A percentile compares a stretch with the other conserved stretches of the same genome.
phyloP scores from a whole-genome alignment of 1,140 invertebrate genomes.

The Artemia franciscana region DNA sequence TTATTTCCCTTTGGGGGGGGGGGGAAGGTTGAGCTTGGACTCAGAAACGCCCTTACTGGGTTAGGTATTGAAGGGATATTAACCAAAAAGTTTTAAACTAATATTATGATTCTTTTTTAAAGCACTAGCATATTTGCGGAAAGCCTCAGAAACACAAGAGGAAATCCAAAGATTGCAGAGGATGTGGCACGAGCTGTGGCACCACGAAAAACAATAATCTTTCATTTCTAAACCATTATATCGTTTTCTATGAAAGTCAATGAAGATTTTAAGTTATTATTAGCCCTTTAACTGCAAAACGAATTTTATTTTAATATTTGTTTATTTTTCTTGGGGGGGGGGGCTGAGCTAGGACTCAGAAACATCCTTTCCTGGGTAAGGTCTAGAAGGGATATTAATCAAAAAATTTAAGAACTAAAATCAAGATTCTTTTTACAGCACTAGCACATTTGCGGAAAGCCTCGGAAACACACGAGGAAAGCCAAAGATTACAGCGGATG shows the following conservation, averaged over 20 bases:
- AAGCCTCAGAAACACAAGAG: conserved; percentile 57
- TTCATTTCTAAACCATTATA: conserved; percentile 45
- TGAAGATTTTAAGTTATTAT: conserved; percentile 47
- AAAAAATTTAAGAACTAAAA: too few relatives aligned
- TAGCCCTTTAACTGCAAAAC: conserved; percentile 44
- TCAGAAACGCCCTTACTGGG: too few relatives aligned
- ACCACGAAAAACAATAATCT: conserved; percentile 49
- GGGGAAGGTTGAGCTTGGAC: too few relatives aligned
- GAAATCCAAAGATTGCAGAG: conserved; percentile 62
- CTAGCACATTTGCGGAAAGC: conserved; percentile 63
- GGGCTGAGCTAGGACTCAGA: too few relatives aligned
- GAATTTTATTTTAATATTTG: conserved; percentile 45
- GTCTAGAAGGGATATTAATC: too few relatives aligned
- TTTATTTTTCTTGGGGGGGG: conserved; percentile 24
- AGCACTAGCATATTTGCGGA: conserved; percentile 58
- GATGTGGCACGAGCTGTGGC: conserved; percentile 62
- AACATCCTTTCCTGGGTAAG: too few relatives aligned
- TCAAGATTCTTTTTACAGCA: conserved; percentile 26
- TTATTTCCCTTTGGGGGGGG: conserved; percentile 23
- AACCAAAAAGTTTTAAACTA: too few relatives aligned
- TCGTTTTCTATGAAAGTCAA: conserved; percentile 42
- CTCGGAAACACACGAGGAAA: conserved; percentile 59
- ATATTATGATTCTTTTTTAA: too few relatives aligned
- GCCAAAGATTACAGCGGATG: conserved; percentile 61
- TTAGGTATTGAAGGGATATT: too few relatives aligned